Evolutionary conservation across 1,140 invertebrate species (phyloP), one percentile per base, ranked within the genome.

Genomic region (Drosophila elegans): DNA sequence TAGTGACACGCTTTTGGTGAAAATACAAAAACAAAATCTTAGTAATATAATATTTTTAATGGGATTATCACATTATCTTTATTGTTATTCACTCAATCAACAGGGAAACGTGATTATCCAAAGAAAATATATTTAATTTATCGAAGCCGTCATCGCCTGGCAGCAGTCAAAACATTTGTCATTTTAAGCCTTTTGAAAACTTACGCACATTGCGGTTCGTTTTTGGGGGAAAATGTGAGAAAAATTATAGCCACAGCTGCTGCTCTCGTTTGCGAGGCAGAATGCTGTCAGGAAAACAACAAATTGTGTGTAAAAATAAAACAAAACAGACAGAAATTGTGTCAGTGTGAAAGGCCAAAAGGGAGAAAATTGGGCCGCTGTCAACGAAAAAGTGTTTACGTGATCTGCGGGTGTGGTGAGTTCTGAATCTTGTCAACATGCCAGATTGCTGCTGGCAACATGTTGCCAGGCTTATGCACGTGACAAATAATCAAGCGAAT

Each of bases 291-390:
- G 59, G 67, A 73, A 85, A 82, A 72, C 74, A 74, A 69, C 39
- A 51, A 79, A 59, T 49, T 75, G 66, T 68, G 66, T 84, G 74
- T 78, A 86, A 85, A 85, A 85, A 85, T 78, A 85, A 85, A 85
- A 85, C 69, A 66, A 56, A 80, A 62, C n/a, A 61, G 54, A 57
- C 73, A 79, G 10, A 88, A 86, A 83, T 76, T 79, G 83, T 86
- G 83, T 88, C 83, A 86, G 75, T 68, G 56, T 72, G 71, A 83
- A 84, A 80, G 80, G 72, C 76, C 80, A 71, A 71, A 67, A 54
- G 72, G 61, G 53, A 68, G 61, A 68, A 61, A 60, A 56, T 51
- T 67, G 63, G 67, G 67, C 9, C 12, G 51, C 45, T 53, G 46
- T 36, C 38, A 53, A 60, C 38, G 44, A 46, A 44, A 49, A 49